Evolutionary conservation across 2,797 vertebrate species (phyloP).

Genomic region (Muscicapa comitata): DNA sequence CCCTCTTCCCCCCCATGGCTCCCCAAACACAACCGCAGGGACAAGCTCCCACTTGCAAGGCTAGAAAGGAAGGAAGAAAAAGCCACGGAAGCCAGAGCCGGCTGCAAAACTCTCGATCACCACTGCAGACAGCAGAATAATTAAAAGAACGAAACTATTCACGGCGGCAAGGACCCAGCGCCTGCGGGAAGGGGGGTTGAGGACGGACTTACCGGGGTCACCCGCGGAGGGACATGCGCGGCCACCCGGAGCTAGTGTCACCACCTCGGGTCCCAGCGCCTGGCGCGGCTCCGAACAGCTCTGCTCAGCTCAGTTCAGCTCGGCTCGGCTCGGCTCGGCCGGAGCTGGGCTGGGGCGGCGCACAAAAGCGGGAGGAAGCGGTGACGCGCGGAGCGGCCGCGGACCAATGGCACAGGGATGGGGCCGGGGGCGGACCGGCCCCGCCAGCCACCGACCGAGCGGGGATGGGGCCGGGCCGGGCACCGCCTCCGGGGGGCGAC

Average conservation of each 20-base stretch:
- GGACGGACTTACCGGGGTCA: neutral
- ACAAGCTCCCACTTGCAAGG: neutral
- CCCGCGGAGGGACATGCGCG: neutral
- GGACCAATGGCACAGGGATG: neutral
- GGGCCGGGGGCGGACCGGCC: neutral
- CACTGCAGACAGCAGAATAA: neutral
- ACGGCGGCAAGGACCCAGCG: neutral
- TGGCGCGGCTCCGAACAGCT: accelerated
- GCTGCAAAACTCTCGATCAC: neutral
- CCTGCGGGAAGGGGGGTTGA: neutral
- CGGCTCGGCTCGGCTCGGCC: neutral
- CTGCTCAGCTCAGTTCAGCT: neutral
- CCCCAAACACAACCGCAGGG: neutral
- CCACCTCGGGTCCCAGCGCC: neutral
- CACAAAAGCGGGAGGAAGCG: conserved; percentile 57
- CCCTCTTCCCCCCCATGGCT: neutral
- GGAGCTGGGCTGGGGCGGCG: neutral
- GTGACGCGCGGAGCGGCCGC: neutral
- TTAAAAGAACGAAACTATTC: neutral
- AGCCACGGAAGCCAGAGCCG: neutral
- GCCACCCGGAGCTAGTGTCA: neutral
- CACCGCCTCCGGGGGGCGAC: neutral
- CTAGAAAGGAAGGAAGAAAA: neutral
- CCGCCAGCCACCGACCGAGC: neutral
- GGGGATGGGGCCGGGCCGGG: neutral